These are phyloP conservation scores for Morpho deidamia DNA, from an alignment of 2,888 invertebrate genomes.

Conservation along the genomic window DNA sequence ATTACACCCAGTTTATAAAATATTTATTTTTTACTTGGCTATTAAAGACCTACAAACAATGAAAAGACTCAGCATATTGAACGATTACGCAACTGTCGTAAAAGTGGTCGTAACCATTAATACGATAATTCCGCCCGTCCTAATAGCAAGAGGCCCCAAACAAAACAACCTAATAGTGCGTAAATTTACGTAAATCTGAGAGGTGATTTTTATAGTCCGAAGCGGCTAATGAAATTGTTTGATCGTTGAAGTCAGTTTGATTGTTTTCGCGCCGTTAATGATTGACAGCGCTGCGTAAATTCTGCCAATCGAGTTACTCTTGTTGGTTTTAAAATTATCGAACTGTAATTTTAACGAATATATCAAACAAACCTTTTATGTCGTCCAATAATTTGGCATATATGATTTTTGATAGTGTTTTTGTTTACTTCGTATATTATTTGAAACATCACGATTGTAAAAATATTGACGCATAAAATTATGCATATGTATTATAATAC, in stretches of 20 bases:
- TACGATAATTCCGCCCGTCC: conserved; percentile 39
- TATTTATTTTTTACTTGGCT: conserved; percentile 6
- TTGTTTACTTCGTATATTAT: not conserved
- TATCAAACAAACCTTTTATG: conserved; percentile 21
- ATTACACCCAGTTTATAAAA: not conserved
- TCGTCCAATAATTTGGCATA: conserved; percentile 14
- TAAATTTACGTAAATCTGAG: conserved; percentile 40
- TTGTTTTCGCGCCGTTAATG: conserved; percentile 50
- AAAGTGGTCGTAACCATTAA: conserved; percentile 26
- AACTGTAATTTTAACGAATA: conserved; percentile 23
- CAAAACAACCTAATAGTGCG: conserved; percentile 40
- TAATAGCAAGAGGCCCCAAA: conserved; percentile 42
- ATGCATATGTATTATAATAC: too few species aligned
- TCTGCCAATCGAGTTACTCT: conserved; percentile 26
- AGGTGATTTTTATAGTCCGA: conserved; percentile 49
- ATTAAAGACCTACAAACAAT: conserved; percentile 12
- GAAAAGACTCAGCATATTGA: conserved; percentile 11
- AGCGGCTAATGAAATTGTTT: conserved; percentile 53
- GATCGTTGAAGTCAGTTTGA: conserved; percentile 49
- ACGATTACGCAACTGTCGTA: conserved; percentile 17
- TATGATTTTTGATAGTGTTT: conserved; percentile 9
- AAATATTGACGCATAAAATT: too few species aligned
- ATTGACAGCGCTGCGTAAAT: conserved; percentile 31
- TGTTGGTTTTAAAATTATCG: conserved; percentile 27
- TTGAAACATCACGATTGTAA: too few species aligned